These are phyloP conservation scores for Epinephelus malabaricus DNA, from an alignment of 2,797 vertebrate species.

Conservation along the genomic window DNA sequence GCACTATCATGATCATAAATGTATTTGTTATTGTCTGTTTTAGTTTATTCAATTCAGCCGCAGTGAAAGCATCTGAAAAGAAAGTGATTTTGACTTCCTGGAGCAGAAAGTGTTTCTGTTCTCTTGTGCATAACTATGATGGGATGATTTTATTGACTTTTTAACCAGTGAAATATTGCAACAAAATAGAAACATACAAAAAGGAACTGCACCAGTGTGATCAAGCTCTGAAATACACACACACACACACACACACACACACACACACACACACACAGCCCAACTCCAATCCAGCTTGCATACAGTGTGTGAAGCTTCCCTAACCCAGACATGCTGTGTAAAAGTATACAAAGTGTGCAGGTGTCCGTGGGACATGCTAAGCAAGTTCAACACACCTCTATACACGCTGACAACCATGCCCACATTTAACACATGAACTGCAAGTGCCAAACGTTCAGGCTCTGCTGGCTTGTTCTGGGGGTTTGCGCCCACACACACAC, in stretches of 20 bases:
- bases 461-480: constrained; percentile 75
- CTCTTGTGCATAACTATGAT: background rate
- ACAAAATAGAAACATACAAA: background rate
- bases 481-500: constrained; percentile 44
- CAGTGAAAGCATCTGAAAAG: background rate
- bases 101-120: background rate
- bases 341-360: constrained; percentile 81
- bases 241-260: background rate
- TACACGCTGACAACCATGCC: constrained; percentile 82
- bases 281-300: background rate
- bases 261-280: background rate
- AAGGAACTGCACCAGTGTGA: background rate
- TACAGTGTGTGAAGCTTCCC: constrained; percentile 44
- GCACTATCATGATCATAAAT: background rate
- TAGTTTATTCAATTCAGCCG: background rate
- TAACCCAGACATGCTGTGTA: constrained; percentile 71
- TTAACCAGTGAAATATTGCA: background rate
- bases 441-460: constrained; percentile 79
- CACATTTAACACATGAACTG: constrained; percentile 84
- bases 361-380: constrained; percentile 81
- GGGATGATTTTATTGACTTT: background rate
- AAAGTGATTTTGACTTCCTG: background rate
- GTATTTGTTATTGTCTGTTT: background rate
- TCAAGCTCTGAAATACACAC: background rate
- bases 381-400: constrained; percentile 81